A percentile compares a stretch with the other conserved stretches of the same genome.
Evolutionary conservation across 2,888 invertebrate genomes (phyloP).

Genomic region (Orchestes rusci): DNA sequence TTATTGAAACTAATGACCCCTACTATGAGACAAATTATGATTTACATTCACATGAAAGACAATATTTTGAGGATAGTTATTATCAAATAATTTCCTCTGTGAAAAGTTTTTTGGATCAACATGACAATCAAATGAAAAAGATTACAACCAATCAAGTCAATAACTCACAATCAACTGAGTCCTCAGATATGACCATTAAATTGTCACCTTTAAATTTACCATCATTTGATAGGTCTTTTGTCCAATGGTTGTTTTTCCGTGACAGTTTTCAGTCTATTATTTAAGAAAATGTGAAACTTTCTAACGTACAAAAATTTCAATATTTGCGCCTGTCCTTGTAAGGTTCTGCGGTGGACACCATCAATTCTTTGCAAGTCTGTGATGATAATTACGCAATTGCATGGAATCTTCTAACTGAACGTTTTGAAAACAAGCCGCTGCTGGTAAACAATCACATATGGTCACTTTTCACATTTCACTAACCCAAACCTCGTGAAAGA

Average conservation of each 20-base stretch:
- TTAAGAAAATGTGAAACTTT: constrained; percentile 6
- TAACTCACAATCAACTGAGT: background rate
- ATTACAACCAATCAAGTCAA: background rate
- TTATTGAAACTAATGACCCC: background rate
- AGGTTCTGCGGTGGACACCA: constrained; percentile 11
- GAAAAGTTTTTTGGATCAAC: background rate
- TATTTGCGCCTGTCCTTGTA: constrained; percentile 14
- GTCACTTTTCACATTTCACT: constrained; percentile 15
- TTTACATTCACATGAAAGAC: background rate
- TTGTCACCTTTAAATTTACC: constrained; percentile 4
- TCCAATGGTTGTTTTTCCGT: constrained; percentile 2
- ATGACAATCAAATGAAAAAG: background rate
- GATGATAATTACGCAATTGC: constrained; percentile 18
- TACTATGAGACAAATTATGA: background rate
- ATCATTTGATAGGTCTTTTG: constrained; percentile 4
- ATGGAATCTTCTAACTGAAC: constrained; percentile 15
- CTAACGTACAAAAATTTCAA: constrained; percentile 18
- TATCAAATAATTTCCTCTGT: background rate
- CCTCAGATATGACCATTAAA: background rate
- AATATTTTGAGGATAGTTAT: background rate
- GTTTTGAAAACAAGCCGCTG: constrained; percentile 21
- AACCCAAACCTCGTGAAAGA: constrained; percentile 14
- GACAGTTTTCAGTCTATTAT: constrained; percentile 8
- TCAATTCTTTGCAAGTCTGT: constrained; percentile 10
- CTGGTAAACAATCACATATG: constrained; percentile 17